Conservation (phyloP, 2,888 invertebrate species). For the Balanococcus diminutus region DNA sequence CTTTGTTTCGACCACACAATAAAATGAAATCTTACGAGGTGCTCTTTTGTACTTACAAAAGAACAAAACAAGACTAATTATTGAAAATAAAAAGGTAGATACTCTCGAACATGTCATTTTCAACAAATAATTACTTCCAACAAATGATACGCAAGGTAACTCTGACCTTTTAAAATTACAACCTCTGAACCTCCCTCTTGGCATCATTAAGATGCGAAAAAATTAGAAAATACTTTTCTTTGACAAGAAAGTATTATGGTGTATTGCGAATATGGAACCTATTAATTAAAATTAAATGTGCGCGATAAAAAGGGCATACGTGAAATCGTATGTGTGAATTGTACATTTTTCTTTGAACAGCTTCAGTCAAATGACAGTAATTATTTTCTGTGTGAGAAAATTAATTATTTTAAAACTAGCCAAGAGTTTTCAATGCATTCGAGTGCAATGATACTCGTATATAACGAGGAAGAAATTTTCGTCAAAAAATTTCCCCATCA, state of each 20-base stretch:
- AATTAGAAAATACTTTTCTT: constrained; percentile 31
- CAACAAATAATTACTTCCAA: not conserved
- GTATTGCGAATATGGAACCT: constrained; percentile 19
- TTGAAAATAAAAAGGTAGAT: not conserved
- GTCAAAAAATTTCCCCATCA: not conserved
- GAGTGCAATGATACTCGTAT: not conserved
- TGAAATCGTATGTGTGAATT: constrained; percentile 1
- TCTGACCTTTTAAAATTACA: not conserved
- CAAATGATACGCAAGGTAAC: constrained; percentile 2
- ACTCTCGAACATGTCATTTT: not conserved
- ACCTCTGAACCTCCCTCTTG: not conserved
- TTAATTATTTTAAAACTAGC: not conserved
- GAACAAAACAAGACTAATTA: not conserved
- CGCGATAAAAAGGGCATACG: constrained; percentile 14
- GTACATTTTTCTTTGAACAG: not conserved
- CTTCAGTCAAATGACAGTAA: constrained; percentile 2
- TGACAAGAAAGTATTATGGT: not conserved
- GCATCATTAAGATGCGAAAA: not conserved
- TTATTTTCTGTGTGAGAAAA: not conserved
- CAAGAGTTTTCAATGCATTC: not conserved
- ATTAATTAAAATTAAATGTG: constrained; percentile 5
- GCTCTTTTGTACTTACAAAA: not conserved
- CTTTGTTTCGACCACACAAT: not conserved
- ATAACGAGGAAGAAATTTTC: not conserved
- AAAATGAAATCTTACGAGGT: not conserved